These are phyloP conservation scores for Ifrita kowaldi DNA, from an alignment of 2,113 vertebrate species.

Conservation along the genomic window DNA sequence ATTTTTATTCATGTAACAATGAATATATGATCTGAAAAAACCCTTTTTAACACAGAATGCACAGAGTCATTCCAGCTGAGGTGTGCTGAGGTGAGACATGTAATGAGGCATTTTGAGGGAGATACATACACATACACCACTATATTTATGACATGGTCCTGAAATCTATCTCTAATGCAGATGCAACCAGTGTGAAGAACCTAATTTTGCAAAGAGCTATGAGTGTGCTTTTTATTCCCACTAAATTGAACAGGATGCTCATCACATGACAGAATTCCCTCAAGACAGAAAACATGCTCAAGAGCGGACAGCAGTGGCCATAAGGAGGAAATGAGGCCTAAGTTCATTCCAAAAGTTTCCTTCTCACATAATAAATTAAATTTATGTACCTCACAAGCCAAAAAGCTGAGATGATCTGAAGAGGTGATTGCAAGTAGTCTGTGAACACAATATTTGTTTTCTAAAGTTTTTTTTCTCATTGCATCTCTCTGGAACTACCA, in stretches of 20 bases:
- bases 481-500: not conserved
- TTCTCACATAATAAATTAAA: not conserved
- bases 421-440: not conserved
- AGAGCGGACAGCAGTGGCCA: not conserved
- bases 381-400: not conserved
- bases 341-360: not conserved
- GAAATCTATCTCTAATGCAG: not conserved
- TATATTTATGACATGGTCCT: not conserved
- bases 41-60: not conserved
- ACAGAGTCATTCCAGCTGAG: not conserved
- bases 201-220: not conserved
- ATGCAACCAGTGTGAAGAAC: not conserved
- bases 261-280: not conserved
- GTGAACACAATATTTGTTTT: not conserved
- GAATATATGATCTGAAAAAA: not conserved
- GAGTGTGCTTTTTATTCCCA: not conserved
- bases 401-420: not conserved
- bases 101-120: not conserved
- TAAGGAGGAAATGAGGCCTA: not conserved
- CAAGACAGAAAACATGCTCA: not conserved
- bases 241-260: not conserved
- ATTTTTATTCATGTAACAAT: not conserved
- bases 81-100: not conserved
- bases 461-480: not conserved
- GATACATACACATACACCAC: fast-evolving